A percentile compares a stretch with the other conserved stretches of the same genome.
These are phyloP conservation scores for Parauchenoglanis punctatus DNA, from an alignment of 2,797 vertebrate genomes.

Conservation along the genomic window DNA sequence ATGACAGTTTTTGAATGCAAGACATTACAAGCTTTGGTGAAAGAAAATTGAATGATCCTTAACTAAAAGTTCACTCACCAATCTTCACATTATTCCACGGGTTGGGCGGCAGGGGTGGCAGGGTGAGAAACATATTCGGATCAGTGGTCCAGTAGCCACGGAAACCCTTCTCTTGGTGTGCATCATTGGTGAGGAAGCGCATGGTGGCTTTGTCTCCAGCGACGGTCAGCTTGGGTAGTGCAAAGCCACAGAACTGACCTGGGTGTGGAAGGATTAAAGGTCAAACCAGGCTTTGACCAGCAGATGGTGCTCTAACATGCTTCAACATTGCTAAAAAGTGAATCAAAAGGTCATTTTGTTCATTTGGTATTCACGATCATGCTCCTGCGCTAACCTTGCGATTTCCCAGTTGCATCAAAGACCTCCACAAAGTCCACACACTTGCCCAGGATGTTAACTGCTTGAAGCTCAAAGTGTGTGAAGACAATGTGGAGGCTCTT, in stretches of 20 bases:
- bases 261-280: constrained; percentile 9
- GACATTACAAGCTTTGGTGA: background rate
- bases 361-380: background rate
- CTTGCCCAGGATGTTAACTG: constrained; percentile 59
- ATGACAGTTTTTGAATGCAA: too few species aligned
- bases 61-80: constrained; percentile 57
- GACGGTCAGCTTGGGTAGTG: constrained; percentile 57
- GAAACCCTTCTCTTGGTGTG: constrained; percentile 71
- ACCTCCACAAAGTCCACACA: constrained; percentile 79
- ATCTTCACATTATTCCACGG: constrained; percentile 72
- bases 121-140: constrained; percentile 62
- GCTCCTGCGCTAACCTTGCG: constrained; percentile 29
- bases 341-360: background rate
- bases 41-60: background rate
- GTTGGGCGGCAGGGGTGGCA: constrained; percentile 64
- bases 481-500: constrained; percentile 68
- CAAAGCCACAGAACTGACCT: constrained; percentile 75
- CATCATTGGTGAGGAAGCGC: constrained; percentile 71
- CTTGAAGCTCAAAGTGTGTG: constrained; percentile 76
- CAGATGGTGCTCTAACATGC: background rate
- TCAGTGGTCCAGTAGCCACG: constrained; percentile 77
- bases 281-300: background rate
- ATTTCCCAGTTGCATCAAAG: constrained; percentile 65
- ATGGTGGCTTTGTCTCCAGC: constrained; percentile 62
- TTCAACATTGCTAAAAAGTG: background rate